phyloP scores from a whole-genome alignment of 1,140 invertebrate species.

The Leptopilina boulardi region DNA sequence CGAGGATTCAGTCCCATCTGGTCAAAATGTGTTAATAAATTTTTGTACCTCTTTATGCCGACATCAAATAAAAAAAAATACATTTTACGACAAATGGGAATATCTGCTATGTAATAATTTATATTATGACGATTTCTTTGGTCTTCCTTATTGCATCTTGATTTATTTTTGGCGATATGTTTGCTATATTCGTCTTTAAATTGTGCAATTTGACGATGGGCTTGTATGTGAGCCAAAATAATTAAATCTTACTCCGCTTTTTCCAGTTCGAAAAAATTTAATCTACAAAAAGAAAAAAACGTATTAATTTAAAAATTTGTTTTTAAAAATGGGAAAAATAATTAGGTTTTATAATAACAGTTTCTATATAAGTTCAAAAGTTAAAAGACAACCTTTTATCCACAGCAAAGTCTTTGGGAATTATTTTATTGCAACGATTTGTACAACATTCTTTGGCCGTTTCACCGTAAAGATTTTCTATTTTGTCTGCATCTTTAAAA shows the following conservation, averaged over 20 bases:
- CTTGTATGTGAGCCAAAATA: slow-evolving; percentile 4
- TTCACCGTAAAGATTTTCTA: neutral
- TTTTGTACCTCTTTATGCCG: neutral
- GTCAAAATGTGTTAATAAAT: neutral
- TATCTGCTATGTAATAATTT: neutral
- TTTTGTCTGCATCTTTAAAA: neutral
- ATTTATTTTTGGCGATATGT: neutral
- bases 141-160: neutral
- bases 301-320: no score
- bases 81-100: neutral
- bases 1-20: neutral
- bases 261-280: slow-evolving; percentile 4
- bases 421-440: neutral
- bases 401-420: neutral
- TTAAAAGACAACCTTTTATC: neutral
- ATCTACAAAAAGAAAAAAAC: no score
- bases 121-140: neutral
- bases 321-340: neutral
- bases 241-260: neutral
- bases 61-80: slow-evolving; percentile 20
- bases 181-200: neutral
- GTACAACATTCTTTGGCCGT: neutral
- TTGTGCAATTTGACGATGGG: neutral
- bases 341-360: neutral
- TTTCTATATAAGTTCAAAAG: neutral